Evolutionary conservation across 2,888 invertebrate species (phyloP), one percentile per base, ranked within the genome.

Genomic region (Drosophila niveifrons): DNA sequence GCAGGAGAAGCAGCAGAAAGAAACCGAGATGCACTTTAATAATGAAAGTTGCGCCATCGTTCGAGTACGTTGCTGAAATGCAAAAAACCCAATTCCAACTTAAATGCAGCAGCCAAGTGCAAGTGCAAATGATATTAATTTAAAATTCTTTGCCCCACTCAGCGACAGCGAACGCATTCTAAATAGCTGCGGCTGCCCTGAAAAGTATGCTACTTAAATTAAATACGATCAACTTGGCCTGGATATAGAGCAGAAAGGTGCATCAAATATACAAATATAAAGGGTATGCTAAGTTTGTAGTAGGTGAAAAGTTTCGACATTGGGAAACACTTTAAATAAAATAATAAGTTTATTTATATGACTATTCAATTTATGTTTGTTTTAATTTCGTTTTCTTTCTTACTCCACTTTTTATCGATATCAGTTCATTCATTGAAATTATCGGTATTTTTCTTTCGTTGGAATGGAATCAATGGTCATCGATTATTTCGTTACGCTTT

Each of bases 41-140:
- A 84, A 84, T 81, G 86, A 84, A 84, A 84, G 86, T 84, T 84
- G 59, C 51, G 70, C 79, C 66, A 72, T 53, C 56, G 70, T 72
- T 72, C 39, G 63, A 46, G 44, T 62, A 65, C 69, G 75, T 73
- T 72, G 77, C 47, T 59, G 52, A 72, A 78, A 76, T 75, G 84
- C 75, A 73, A 68, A 73, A 68, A 75, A 63, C 75, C 79, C 61
- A 83, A 83, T 86, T 80, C 80, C 59, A 57, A 44, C 69, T 82
- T 80, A 67, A 74, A 65, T 51, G 58, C 66, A 62, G 9, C 48
- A 31, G n/a, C 23, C 53, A 63, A 81, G 71, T 71, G 68, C 76
- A 70, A 66, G 66, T 77, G 76, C 66, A 83, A 83, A 83, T 72
- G 77, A 86, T 84, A 86, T 84, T 81, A 75, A 84, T 84, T 83